phyloP scores from a whole-genome alignment of 1,140 invertebrate genomes.

The Neuroterus valhalla region DNA sequence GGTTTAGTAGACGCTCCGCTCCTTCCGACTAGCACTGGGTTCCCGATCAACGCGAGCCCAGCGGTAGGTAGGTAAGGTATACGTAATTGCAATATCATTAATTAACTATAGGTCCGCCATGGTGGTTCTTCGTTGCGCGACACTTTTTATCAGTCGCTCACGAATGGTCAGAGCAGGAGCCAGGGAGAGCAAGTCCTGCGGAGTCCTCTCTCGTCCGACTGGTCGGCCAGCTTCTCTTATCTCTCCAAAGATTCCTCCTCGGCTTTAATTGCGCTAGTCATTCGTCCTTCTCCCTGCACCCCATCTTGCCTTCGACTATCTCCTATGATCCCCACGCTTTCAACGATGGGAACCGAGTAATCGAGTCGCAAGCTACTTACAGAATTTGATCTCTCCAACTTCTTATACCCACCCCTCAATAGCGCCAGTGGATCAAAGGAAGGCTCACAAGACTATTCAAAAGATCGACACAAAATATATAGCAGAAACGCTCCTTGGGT shows the following conservation, averaged over 20 bases:
- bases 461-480: too few species aligned
- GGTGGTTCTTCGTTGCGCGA: conserved; percentile 36
- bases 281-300: conserved; percentile 36
- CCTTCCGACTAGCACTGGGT: conserved; percentile 31
- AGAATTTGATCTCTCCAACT: neutral
- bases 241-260: conserved; percentile 57
- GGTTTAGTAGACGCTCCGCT: neutral
- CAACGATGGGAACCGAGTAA: conserved; percentile 20
- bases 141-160: conserved; percentile 60
- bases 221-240: conserved; percentile 41
- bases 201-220: conserved; percentile 44
- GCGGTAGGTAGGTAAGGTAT: conserved; percentile 45
- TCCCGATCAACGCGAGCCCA: conserved; percentile 35
- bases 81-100: conserved; percentile 66
- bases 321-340: conserved; percentile 31
- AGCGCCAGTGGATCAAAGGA: too few species aligned
- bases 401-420: neutral
- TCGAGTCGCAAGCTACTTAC: conserved; percentile 7
- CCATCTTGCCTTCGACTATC: conserved; percentile 21
- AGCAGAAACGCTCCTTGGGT: too few species aligned
- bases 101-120: conserved; percentile 54
- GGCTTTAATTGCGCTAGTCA: conserved; percentile 63
- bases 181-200: conserved; percentile 28
- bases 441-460: too few species aligned
- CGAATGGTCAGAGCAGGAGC: conserved; percentile 39